phyloP scores from a whole-genome alignment of 2,113 vertebrate genomes.

The Naja naja region DNA sequence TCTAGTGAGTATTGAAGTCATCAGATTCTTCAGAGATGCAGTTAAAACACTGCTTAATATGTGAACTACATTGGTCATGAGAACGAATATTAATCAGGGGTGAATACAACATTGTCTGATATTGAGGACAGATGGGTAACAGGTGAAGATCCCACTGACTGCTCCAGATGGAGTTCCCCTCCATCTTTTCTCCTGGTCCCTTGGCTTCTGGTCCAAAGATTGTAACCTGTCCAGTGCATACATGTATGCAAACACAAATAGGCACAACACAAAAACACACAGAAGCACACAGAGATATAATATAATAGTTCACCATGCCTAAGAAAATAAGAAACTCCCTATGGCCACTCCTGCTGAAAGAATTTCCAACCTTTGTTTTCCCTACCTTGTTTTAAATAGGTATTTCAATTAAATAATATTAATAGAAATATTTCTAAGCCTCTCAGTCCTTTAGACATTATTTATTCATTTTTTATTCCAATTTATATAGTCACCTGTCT shows the following conservation, averaged over 20 bases:
- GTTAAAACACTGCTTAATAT: neutral
- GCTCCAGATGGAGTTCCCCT: neutral
- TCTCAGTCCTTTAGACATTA: neutral
- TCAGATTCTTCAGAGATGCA: neutral
- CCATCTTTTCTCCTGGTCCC: neutral
- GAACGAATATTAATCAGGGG: constrained; percentile 6
- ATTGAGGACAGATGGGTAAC: neutral
- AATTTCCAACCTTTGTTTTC: neutral
- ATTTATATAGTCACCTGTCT: neutral
- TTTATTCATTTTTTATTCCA: neutral
- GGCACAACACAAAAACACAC: neutral
- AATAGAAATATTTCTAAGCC: neutral
- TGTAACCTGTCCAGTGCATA: neutral
- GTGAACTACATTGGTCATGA: neutral
- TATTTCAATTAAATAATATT: neutral
- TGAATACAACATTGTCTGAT: constrained; percentile 26
- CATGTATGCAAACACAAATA: neutral
- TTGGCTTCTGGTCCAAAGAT: neutral
- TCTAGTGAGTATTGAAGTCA: constrained; percentile 53
- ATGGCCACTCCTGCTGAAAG: neutral
- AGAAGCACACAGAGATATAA: neutral
- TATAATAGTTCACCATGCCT: neutral
- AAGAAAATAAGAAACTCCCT: neutral
- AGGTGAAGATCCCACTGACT: neutral
- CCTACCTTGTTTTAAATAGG: neutral